Base-by-base conservation (phyloP, 2,888 invertebrate genomes). In the Neocrepidodera transversa region DNA sequence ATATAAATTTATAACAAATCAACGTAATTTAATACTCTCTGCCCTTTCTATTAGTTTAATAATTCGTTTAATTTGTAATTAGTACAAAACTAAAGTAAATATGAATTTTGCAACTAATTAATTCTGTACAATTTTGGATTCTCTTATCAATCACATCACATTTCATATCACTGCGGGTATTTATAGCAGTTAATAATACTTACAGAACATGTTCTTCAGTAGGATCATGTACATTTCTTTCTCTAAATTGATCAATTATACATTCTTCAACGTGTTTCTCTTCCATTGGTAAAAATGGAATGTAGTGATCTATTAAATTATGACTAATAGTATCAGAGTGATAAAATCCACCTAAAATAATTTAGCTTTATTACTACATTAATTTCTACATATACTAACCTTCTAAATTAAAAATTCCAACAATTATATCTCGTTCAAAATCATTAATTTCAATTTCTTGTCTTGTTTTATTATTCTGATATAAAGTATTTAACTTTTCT, bases 211-310 rank as follows among this genome's bases (percentile, higher is more conserved):
- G 66, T 35, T 71, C 58, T 20, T 73, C 66, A 13, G 54, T 47
- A 6, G 77, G 74, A 58, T 60, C 7, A 4, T 10, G 1, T 13
- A 76, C 65, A 11, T 68, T 69, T 55, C 74, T 61, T 32, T 66
- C 45, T 50, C 38, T 55, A 65, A 92, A 88, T 74, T 90, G 90
- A 23, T 87, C 85, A 52, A 80, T 71, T 17, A 93, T 86, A 78
- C 97, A 98, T 72, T 85, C 79, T 67, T 83, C 82, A 0, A 98
- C 87, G 79, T 98, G 97, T 1, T 80, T 76, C 69, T 90, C 85
- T 80, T 97, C 96, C 63, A 98, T 78, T 0, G 98, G 97, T 64
- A 98, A 79, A 77, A 97, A 98, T 45, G 98, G 98, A 63, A 98
- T 84, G 76, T 91, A 97, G 74, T 94, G 91, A 78, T 96, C 96